phyloP scores from a whole-genome alignment of 2,888 invertebrate species.

The Tridacna gigas region DNA sequence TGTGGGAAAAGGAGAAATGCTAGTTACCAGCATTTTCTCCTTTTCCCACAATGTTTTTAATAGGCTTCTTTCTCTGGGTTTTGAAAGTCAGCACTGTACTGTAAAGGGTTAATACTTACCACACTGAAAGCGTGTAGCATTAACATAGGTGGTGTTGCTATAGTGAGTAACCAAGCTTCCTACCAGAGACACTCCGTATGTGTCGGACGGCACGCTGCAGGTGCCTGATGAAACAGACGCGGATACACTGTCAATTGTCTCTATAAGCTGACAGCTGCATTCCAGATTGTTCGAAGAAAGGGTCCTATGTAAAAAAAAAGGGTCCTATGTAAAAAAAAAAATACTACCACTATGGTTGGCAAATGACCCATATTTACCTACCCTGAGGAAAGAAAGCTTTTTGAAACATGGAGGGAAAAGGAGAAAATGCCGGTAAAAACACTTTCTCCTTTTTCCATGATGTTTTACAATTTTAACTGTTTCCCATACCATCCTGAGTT shows the following conservation, averaged over 20 bases:
- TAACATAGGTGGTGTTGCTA: slow-evolving; percentile 19
- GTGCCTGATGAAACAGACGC: slow-evolving; percentile 19
- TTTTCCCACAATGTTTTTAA: not conserved
- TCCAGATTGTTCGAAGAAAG: slow-evolving; percentile 39
- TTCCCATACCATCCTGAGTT: too few relatives aligned
- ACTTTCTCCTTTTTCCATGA: too few relatives aligned
- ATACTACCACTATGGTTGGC: too few relatives aligned
- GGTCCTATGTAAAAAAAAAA: too few relatives aligned
- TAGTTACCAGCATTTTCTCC: not conserved
- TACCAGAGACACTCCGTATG: slow-evolving; percentile 21
- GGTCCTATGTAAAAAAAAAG: too few relatives aligned
- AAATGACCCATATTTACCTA: too few relatives aligned
- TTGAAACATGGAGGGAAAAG: too few relatives aligned
- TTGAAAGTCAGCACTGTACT: too few relatives aligned
- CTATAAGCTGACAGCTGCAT: slow-evolving; percentile 55
- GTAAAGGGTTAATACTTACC: slow-evolving; percentile 33
- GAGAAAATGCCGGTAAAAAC: too few relatives aligned
- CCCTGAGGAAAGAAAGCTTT: too few relatives aligned
- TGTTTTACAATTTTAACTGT: too few relatives aligned
- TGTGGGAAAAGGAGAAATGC: too few relatives aligned
- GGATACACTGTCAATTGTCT: slow-evolving; percentile 28
- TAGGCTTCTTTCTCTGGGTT: not conserved
- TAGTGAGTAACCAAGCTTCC: slow-evolving; percentile 15
- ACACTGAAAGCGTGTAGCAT: slow-evolving; percentile 43
- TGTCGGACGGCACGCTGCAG: slow-evolving; percentile 33